Base-by-base conservation (phyloP, 2,113 vertebrate genomes). In the Paradoxurus hermaphroditus region DNA sequence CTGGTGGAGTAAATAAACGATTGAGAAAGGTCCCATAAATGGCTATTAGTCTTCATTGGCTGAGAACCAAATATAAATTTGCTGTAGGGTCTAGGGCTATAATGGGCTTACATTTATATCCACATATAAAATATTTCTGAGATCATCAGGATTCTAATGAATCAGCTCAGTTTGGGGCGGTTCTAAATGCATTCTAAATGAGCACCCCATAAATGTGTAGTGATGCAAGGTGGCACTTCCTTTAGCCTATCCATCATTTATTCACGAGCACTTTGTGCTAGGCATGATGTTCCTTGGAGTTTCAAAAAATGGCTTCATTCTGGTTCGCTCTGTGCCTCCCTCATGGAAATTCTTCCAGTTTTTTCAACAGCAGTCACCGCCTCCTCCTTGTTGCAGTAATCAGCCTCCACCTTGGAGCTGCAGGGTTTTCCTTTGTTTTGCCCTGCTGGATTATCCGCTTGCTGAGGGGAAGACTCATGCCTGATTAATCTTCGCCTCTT, bases 101-200 rank as follows among this genome's bases (percentile, higher is more conserved):
- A 90, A 81, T 62, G 56, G 67, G 65, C 73, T 89, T 86, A 67
- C 41, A 82, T 90, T 79, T 91, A 77, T 96, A 86, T 85, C 73
- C 1, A 70, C 41, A 88, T 73, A 93, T 96, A 68, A 96, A 95
- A 90, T 94, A 96, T 92, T 98, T 95, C 94, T 97, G 75, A 98
- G 94, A 56, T 49, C 23, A 19, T 89, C 15, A 15, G 44, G 62
- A 89, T 77, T 73, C n/a, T 34, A 63, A 90, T 94, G 84, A 95
- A 84, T 79, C 86, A 92, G 62, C 29, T 53, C 7, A 10, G 46
- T 65, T 46, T 97, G n/a, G 23, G 94, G 63, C 34, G 81, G 56
- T 78, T 94, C 85, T 97, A 87, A 97, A 85, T 91, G 72, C 87
- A 87, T 95, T 96, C 72, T 92, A 86, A 87, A 90, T 85, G 39